phyloP scores from a whole-genome alignment of 2,113 vertebrate genomes.

The Struthio camelus region DNA sequence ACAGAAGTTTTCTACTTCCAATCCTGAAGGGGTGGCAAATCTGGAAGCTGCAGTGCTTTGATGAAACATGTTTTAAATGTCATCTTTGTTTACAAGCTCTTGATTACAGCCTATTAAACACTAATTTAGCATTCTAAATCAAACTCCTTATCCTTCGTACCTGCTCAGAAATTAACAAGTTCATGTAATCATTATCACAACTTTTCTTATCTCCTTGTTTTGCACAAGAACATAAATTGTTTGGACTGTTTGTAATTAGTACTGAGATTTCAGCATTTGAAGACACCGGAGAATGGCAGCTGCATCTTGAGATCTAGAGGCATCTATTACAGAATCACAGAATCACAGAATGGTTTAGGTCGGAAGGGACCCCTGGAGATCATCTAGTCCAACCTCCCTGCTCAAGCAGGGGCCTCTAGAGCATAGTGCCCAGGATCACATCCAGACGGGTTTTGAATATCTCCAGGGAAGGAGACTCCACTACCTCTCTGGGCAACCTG shows the following conservation, averaged over 20 bases:
- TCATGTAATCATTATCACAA: neutral
- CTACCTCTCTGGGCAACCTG: no score
- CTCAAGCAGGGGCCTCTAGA: no score
- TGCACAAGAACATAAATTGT: neutral
- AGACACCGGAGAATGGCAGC: neutral
- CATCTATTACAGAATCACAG: no score
- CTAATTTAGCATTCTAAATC: neutral
- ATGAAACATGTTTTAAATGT: neutral
- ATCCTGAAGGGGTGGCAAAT: neutral
- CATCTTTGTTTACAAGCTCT: neutral
- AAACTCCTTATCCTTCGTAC: neutral
- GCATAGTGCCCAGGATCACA: no score
- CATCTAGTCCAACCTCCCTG: no score
- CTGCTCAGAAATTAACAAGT: neutral
- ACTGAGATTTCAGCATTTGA: neutral
- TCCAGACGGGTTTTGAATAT: no score
- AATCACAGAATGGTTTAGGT: no score
- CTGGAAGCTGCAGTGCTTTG: neutral
- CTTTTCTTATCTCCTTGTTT: neutral
- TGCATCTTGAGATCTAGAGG: neutral
- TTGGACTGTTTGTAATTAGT: neutral
- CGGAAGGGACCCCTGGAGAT: no score
- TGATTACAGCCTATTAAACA: neutral
- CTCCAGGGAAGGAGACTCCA: no score
- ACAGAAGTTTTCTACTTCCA: neutral